phyloP scores from a whole-genome alignment of 2,797 vertebrate species.

The Poeciliopsis gracilis region DNA sequence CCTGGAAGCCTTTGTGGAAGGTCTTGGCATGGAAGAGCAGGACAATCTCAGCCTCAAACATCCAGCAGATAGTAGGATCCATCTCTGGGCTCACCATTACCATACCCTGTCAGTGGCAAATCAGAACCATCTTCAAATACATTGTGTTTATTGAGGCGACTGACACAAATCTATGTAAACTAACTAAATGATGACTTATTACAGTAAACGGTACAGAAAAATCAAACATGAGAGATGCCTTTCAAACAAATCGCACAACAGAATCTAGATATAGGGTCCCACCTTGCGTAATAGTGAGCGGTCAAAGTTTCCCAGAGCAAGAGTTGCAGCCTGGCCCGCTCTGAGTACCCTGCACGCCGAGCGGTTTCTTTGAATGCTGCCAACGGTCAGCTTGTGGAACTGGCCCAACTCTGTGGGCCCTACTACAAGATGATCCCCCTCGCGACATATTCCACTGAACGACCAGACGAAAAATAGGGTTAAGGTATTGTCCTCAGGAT shows the following conservation, averaged over 20 bases:
- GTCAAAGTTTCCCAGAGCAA: constrained; percentile 93
- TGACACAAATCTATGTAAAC: not conserved
- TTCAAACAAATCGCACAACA: not conserved
- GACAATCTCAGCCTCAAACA: constrained; percentile 96
- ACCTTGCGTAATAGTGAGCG: constrained; percentile 95
- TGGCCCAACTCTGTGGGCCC: constrained; percentile 92
- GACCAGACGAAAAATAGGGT: not conserved
- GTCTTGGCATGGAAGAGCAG: constrained; percentile 96
- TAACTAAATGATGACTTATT: not conserved
- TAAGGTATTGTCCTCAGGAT: not conserved
- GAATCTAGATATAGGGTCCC: constrained; percentile 5
- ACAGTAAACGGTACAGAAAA: not conserved
- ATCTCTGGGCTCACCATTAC: constrained; percentile 99
- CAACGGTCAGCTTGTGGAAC: constrained; percentile 90
- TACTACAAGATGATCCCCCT: constrained; percentile 94
- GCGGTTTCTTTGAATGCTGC: constrained; percentile 97
- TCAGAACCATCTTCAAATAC: not conserved
- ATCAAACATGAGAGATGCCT: not conserved
- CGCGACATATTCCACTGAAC: constrained; percentile 93
- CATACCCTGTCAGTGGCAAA: constrained; percentile 87
- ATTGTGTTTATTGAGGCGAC: not conserved
- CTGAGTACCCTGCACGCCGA: constrained; percentile 92
- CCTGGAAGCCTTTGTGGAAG: constrained; percentile 97
- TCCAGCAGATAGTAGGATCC: constrained; percentile 96
- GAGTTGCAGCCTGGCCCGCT: constrained; percentile 95